Evolutionary conservation across 2,888 invertebrate genomes (phyloP).

Genomic region (Eurytoma adleriae): DNA sequence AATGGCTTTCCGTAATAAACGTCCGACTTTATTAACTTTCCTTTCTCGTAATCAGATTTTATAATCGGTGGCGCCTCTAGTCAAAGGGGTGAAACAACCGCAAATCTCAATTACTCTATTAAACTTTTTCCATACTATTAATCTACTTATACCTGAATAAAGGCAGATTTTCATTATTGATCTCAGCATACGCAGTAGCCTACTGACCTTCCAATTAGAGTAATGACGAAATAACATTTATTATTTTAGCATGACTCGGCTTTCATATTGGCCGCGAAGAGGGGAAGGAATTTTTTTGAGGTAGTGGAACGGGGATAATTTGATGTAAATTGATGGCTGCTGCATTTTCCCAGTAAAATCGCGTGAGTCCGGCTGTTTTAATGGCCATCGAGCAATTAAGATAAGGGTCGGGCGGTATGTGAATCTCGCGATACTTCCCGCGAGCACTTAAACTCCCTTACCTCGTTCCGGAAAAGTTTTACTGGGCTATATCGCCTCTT

Average conservation of each 20-base stretch:
- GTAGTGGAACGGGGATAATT: slow-evolving; percentile 31
- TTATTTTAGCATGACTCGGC: background rate
- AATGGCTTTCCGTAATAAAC: no score
- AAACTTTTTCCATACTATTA: no score
- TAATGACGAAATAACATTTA: no score
- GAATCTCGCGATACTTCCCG: slow-evolving; percentile 41
- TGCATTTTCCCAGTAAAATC: slow-evolving; percentile 52
- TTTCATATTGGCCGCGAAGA: background rate
- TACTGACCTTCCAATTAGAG: no score
- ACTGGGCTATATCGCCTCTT: slow-evolving; percentile 12
- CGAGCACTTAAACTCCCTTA: slow-evolving; percentile 43
- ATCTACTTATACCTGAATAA: no score
- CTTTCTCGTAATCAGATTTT: no score
- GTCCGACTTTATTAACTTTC: no score
- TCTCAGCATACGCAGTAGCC: no score
- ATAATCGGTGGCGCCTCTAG: no score
- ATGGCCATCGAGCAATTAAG: slow-evolving; percentile 65
- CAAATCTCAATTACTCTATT: no score
- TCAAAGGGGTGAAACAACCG: no score
- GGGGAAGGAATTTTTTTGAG: background rate
- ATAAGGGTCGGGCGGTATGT: slow-evolving; percentile 56
- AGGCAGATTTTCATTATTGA: no score
- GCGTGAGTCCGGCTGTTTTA: slow-evolving; percentile 64
- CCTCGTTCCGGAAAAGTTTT: slow-evolving; percentile 44
- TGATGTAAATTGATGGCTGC: slow-evolving; percentile 46